Percentiles rank a stretch among this genome's conserved stretches.
phyloP scores from a whole-genome alignment of 2,113 vertebrate species.

The Dipodomys stephensi region DNA sequence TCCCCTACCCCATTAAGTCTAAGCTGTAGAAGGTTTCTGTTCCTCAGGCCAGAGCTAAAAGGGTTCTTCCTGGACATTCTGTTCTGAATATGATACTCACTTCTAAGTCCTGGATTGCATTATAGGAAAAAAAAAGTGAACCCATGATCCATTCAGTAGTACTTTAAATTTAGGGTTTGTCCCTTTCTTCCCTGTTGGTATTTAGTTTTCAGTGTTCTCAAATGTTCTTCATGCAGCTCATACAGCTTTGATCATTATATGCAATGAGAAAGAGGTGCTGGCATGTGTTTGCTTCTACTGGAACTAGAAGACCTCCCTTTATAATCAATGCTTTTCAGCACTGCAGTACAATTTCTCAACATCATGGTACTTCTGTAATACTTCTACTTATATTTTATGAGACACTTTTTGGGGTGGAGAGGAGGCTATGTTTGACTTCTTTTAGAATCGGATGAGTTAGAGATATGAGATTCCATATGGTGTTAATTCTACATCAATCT shows the following conservation, averaged over 20 bases:
- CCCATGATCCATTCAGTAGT: not conserved
- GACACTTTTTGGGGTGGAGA: not conserved
- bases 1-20: not conserved
- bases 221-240: not conserved
- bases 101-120: not conserved
- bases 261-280: not conserved
- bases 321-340: not conserved
- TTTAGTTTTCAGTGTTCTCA: not conserved
- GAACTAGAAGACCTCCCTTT: not conserved
- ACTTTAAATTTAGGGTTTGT: not conserved
- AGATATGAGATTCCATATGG: not conserved
- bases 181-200: not conserved
- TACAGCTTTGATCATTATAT: not conserved
- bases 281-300: not conserved
- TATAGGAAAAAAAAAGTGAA: not conserved
- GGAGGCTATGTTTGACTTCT: not conserved
- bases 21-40: not conserved
- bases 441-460: not conserved
- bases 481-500: not conserved
- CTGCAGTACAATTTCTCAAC: not conserved
- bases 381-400: slow-evolving; percentile 1
- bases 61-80: not conserved
- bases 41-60: not conserved
- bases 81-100: not conserved
- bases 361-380: not conserved